phyloP scores from a whole-genome alignment of 2,797 vertebrate genomes.

The Carcharodon carcharias region DNA sequence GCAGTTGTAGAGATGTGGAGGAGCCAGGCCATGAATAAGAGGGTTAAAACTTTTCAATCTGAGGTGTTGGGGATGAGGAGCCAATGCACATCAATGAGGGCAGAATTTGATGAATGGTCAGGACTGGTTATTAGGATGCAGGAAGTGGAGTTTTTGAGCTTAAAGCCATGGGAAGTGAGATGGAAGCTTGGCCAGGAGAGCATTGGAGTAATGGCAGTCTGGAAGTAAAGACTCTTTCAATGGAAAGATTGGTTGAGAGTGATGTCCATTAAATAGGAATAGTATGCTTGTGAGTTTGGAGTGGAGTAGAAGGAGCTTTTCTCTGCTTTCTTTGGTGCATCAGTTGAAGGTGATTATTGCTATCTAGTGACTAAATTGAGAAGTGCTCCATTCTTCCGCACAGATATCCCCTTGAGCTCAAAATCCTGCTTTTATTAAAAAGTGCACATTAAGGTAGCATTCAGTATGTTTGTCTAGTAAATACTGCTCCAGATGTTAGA shows the following conservation, averaged over 20 bases:
- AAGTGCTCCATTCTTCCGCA: not conserved
- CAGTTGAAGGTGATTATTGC: not conserved
- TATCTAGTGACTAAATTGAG: not conserved
- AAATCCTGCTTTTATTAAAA: not conserved
- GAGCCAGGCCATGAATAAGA: not conserved
- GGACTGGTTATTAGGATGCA: not conserved
- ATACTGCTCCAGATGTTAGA: not conserved
- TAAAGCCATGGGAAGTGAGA: not conserved
- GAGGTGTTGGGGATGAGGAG: not conserved
- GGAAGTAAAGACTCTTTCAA: not conserved
- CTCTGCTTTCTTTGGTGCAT: not conserved
- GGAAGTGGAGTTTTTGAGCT: not conserved
- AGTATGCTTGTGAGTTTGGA: not conserved
- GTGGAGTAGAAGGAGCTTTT: not conserved
- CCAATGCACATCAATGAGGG: not conserved
- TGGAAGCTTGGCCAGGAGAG: not conserved
- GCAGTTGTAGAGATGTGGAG: not conserved
- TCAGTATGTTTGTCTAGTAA: not conserved
- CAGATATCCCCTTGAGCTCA: not conserved
- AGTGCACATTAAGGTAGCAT: not conserved
- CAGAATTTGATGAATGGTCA: not conserved
- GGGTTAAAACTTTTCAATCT: not conserved
- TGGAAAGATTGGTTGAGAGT: not conserved
- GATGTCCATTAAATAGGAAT: not conserved
- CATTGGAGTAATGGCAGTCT: not conserved